Evolutionary conservation across 2,113 vertebrate genomes (phyloP).

Genomic region (Xiphorhynchus elegans): DNA sequence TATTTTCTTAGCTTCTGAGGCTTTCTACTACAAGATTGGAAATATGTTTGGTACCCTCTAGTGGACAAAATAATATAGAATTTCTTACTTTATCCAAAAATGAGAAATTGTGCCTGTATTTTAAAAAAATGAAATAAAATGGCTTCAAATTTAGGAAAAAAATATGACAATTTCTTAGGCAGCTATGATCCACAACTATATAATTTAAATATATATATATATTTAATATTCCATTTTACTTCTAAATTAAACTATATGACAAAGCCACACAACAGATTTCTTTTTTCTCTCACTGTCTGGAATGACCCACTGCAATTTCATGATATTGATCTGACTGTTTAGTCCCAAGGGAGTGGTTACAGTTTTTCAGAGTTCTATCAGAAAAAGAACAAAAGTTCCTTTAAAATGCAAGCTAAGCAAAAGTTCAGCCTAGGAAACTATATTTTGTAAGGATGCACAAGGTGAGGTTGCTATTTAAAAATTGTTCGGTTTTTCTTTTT

Average conservation of each 20-base stretch:
- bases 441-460: background rate
- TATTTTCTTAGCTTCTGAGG: background rate
- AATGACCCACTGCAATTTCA: background rate
- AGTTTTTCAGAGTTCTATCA: background rate
- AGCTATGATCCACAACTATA: background rate
- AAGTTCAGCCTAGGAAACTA: background rate
- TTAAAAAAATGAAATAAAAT: background rate
- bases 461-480: background rate
- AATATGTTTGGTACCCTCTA: constrained; percentile 57
- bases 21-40: background rate
- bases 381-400: background rate
- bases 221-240: background rate
- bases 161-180: background rate
- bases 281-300: background rate
- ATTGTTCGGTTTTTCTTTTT: background rate
- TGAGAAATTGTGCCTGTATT: background rate
- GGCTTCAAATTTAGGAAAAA: background rate
- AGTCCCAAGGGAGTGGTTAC: background rate
- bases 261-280: background rate
- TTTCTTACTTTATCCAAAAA: background rate
- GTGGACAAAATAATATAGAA: constrained; percentile 36
- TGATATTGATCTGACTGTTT: background rate
- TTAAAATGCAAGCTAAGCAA: background rate
- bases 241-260: background rate
- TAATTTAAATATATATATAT: background rate